Evolutionary conservation across 1,140 invertebrate species (phyloP), one percentile per base, ranked within the genome.

Genomic region (Diachasmimorpha longicaudata): DNA sequence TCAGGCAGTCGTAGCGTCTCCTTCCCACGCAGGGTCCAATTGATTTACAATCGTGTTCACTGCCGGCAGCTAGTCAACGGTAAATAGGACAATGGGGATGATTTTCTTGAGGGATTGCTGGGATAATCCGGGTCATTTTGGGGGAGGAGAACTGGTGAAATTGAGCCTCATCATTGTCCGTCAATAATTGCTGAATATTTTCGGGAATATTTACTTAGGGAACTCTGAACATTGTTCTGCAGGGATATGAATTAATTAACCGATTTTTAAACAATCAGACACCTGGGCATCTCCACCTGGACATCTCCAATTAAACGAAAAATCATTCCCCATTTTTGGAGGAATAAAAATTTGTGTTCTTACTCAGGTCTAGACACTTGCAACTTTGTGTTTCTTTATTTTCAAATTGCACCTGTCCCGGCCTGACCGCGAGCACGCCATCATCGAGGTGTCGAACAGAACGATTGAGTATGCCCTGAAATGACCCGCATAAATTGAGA

Each of bases 361-460:
- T 79, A 66, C 78, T 74, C 81, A 83, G 85, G 85, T 80, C 81
- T 79, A 84, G 85, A 86, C 77, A 83, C 78, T 81, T 85, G 85
- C 84, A 86, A 86, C 79, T 85, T 84, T 86, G 85, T 86, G 79
- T 71, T 78, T 80, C 83, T 77, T 37, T 0, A 79, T 78, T 9
- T 81, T 85, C 84, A 86, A 82, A 86, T 86, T 86, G 85, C 85
- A 86, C 85, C 80, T 79, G 84, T 85, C 85, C 85, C 85, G 84
- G 85, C 84, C 85, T 86, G 83, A 83, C 83, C 81, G 80, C 77
- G 79, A 75, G 37, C 70, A 77, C 73, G 68, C 23, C 21, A 67
- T 78, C 80, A 77, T 63, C 80, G 25, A 14, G 39, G 25, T 23
- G 63, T 39, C 31, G 6, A 19, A 72, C 55, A 21, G 6, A 31